Evolutionary conservation across 2,797 vertebrate species (phyloP).

Genomic region (Acrossocheilus fasciatus): DNA sequence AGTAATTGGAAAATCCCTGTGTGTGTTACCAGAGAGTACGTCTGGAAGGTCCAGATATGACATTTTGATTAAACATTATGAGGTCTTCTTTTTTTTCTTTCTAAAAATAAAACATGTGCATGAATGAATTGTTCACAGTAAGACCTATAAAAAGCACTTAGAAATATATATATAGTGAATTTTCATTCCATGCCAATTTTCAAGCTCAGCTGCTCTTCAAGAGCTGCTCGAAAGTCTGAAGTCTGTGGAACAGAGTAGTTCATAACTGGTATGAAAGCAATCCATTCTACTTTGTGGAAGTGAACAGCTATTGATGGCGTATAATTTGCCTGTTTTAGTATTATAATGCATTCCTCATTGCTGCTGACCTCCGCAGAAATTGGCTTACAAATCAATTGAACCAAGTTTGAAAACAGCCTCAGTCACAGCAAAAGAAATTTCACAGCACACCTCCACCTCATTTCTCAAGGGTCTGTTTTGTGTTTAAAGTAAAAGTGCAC

Average conservation of each 20-base stretch:
- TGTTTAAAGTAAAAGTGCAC: not conserved
- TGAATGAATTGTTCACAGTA: not conserved
- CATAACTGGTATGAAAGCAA: constrained; percentile 2
- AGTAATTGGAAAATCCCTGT: not conserved
- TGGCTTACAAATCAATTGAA: constrained; percentile 15
- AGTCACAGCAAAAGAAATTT: not conserved
- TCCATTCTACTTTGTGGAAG: not conserved
- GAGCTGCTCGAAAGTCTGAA: not conserved
- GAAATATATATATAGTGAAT: not conserved
- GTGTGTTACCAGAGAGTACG: not conserved
- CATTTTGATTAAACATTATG: not conserved
- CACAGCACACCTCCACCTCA: not conserved
- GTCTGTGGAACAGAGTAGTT: not conserved
- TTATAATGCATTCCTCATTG: constrained; percentile 12
- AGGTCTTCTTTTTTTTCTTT: too few relatives aligned
- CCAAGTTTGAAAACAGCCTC: not conserved
- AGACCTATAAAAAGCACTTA: not conserved
- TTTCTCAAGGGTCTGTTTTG: not conserved
- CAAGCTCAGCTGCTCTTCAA: not conserved
- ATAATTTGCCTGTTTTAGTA: constrained; percentile 17
- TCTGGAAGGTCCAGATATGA: not conserved
- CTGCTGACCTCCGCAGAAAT: not conserved
- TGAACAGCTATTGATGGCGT: constrained; percentile 1
- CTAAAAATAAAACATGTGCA: not conserved
- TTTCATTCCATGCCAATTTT: not conserved